These are phyloP conservation scores for Dendrolimus kikuchii DNA, from an alignment of 1,140 invertebrate genomes.

Conservation along the genomic window DNA sequence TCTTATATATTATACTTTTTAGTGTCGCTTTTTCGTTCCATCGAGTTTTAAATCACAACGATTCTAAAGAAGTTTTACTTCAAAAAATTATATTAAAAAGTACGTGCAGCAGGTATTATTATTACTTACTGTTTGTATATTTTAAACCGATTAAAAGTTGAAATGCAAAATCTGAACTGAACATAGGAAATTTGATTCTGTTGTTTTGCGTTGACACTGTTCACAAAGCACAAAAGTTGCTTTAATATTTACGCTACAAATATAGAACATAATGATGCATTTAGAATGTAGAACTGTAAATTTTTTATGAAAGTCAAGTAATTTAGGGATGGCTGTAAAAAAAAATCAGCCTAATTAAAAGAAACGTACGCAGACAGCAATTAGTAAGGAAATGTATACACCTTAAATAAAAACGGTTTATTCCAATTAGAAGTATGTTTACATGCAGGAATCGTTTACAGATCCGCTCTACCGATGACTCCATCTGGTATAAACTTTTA, in stretches of 20 bases:
- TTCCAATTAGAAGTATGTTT: slow-evolving; percentile 21
- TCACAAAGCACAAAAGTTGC: too few relatives aligned
- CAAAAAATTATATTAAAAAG: slow-evolving; percentile 3
- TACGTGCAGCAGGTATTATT: slow-evolving; percentile 9
- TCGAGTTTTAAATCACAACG: too few relatives aligned
- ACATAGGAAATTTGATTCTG: slow-evolving; percentile 7
- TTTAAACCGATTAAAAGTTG: slow-evolving; percentile 27
- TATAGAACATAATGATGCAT: too few relatives aligned
- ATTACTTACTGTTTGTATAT: slow-evolving; percentile 11
- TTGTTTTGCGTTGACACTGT: neutral
- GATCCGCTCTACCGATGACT: slow-evolving; percentile 14
- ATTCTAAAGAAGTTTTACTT: neutral
- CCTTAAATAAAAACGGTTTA: slow-evolving; percentile 13
- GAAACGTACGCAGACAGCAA: slow-evolving; percentile 7
- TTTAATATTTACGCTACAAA: too few relatives aligned
- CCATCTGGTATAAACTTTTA: slow-evolving; percentile 20
- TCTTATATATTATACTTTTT: too few relatives aligned
- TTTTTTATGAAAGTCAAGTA: too few relatives aligned
- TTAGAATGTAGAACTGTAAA: too few relatives aligned
- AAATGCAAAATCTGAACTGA: slow-evolving; percentile 13
- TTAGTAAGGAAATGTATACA: slow-evolving; percentile 8
- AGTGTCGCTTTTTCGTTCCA: too few relatives aligned
- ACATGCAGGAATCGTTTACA: slow-evolving; percentile 21
- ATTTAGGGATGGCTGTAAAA: neutral
- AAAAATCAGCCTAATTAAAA: slow-evolving; percentile 12